Conservation (phyloP, 2,113 vertebrate species). For the Varanus komodoensis region DNA sequence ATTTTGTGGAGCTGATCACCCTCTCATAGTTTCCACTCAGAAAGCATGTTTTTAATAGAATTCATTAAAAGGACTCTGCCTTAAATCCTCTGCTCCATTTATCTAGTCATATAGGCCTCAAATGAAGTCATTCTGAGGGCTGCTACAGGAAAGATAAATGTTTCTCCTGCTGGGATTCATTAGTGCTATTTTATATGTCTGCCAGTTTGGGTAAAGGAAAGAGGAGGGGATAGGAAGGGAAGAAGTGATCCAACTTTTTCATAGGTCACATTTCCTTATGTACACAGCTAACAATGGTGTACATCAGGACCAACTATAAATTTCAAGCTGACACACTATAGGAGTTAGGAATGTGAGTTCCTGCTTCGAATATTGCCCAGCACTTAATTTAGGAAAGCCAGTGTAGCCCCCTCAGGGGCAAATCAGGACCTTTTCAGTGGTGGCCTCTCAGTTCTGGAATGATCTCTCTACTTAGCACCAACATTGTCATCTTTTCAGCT, state of each 20-base stretch:
- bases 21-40: background rate
- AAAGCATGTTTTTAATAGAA: background rate
- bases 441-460: too few species aligned
- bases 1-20: constrained; percentile 24
- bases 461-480: too few species aligned
- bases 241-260: background rate
- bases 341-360: background rate
- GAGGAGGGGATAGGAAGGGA: constrained; percentile 34
- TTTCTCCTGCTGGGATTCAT: background rate
- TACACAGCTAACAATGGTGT: background rate
- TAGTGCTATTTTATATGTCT: background rate
- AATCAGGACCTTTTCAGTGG: too few species aligned
- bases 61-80: constrained; percentile 1
- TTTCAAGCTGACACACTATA: background rate
- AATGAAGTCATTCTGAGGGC: constrained; percentile 25
- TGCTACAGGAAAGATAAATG: constrained; percentile 39
- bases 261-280: background rate
- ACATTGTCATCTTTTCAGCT: too few species aligned
- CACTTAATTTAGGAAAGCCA: background rate
- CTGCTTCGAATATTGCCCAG: background rate
- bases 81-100: background rate
- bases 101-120: constrained; percentile 1
- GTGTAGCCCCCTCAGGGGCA: background rate
- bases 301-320: background rate
- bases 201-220: background rate